Base-by-base conservation (phyloP, 1,140 invertebrate genomes). In the Zaprionus lachaisei region DNA sequence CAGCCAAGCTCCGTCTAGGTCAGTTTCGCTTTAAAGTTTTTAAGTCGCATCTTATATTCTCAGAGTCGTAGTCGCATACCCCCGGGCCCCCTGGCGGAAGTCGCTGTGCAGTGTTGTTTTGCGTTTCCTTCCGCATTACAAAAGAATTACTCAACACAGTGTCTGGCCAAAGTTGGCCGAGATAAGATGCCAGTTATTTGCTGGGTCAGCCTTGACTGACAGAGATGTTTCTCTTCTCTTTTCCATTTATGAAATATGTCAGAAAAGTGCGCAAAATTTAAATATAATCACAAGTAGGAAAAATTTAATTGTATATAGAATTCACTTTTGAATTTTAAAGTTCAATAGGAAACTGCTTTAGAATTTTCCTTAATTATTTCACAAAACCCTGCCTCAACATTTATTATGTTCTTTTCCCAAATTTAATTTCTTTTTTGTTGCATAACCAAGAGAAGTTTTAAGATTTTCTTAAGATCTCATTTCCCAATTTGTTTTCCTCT, bases 131-230 rank as follows among this genome's bases (percentile, higher is more conserved):
- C 84, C 84, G 84, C 84, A 79, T 87, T 89, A 89, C 80, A 87
- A 87, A 87, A 84, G 84, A 87, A 87, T 89, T 87, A 89, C 84
- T 89, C 84, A 89, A 89, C 80, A 84, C 74, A 89, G 84, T 89
- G 81, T 83, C 80, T 83, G 80, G 67, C 61, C 51, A 49, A 83
- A 87, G 77, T 83, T 80, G 78, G 60, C 64, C 63, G 65, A 72
- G 68, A 44, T 74, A 66, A 56, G 65, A 24, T 62, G 37, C 47
- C 37, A 34, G 61, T 38, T 70, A 70, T 70, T 62, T 57, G 56
- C 67, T 65, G 63, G 63, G 49, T 65, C 47, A 49, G 44, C 17
- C n/a, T 9, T 12, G 44, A 49, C 44, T 11, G 44, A 49, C 44
- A 5, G 7, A 11, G 17, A 7, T 20, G 20, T 4, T 20, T 24